These are phyloP conservation scores for Napeogenes sylphis DNA, from an alignment of 2,888 invertebrate genomes.

Conservation along the genomic window DNA sequence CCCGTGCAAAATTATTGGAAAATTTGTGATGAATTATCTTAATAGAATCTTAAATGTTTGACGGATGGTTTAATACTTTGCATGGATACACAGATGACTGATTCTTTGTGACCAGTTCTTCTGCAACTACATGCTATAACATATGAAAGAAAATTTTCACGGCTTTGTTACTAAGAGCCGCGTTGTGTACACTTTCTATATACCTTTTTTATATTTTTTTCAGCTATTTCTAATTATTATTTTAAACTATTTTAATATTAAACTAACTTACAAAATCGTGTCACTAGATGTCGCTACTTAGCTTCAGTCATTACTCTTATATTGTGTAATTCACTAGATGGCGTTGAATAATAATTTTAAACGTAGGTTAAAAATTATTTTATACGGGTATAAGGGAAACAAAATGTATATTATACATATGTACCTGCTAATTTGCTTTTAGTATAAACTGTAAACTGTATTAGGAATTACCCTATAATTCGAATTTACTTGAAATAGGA, in stretches of 20 bases:
- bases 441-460: too few species aligned
- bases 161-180: conserved; percentile 35
- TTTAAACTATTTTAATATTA: neutral
- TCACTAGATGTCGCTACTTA: conserved; percentile 1
- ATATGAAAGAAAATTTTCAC: conserved; percentile 54
- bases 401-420: neutral
- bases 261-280: neutral
- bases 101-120: conserved; percentile 39
- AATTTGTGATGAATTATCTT: too few species aligned
- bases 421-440: too few species aligned
- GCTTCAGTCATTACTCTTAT: neutral
- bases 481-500: too few species aligned
- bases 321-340: neutral
- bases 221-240: neutral
- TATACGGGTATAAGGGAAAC: too few species aligned
- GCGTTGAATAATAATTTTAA: neutral
- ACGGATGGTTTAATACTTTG: conserved; percentile 25
- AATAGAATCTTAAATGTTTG: too few species aligned
- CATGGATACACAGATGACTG: conserved; percentile 56
- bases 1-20: too few species aligned
- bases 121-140: conserved; percentile 67
- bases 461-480: too few species aligned
- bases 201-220: conserved; percentile 29
- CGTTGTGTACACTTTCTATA: conserved; percentile 68
- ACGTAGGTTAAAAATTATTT: too few species aligned